A percentile compares a stretch with the other conserved stretches of the same genome.
Conservation (phyloP, 2,888 invertebrate species). For the Acanthoscelides obtectus region DNA sequence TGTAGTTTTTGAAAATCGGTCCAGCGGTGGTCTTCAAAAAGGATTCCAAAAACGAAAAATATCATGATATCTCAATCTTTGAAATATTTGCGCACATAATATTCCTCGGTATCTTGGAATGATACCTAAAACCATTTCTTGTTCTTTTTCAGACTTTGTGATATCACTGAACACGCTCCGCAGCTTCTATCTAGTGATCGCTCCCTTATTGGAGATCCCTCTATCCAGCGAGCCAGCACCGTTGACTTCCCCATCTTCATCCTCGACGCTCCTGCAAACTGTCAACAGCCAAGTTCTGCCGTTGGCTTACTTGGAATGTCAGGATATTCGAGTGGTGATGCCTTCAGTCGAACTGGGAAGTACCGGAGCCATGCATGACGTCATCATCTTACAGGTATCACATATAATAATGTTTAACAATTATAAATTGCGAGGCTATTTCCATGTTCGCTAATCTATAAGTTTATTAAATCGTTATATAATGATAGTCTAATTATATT, state of each 20-base stretch:
- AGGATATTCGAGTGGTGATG: slow-evolving; percentile 62
- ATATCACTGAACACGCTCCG: slow-evolving; percentile 55
- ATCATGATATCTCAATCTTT: too few species aligned
- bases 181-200: slow-evolving; percentile 54
- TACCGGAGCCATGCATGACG: slow-evolving; percentile 34
- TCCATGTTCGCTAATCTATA: too few species aligned
- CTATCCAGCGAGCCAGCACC: slow-evolving; percentile 12
- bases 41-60: too few species aligned
- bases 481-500: too few species aligned
- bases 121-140: neutral
- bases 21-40: too few species aligned
- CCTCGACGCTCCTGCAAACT: slow-evolving; percentile 8
- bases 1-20: too few species aligned
- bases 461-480: too few species aligned
- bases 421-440: too few species aligned
- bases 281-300: slow-evolving; percentile 51
- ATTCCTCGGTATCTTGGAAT: too few species aligned
- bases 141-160: slow-evolving; percentile 56
- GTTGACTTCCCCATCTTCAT: slow-evolving; percentile 3
- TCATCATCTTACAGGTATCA: slow-evolving; percentile 48
- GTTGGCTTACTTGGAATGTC: slow-evolving; percentile 65
- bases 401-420: too few species aligned
- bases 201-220: slow-evolving; percentile 48
- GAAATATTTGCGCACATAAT: too few species aligned
- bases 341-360: slow-evolving; percentile 47